Base-by-base conservation (phyloP, 2,797 vertebrate species). In the Spondyliosoma cantharus region DNA sequence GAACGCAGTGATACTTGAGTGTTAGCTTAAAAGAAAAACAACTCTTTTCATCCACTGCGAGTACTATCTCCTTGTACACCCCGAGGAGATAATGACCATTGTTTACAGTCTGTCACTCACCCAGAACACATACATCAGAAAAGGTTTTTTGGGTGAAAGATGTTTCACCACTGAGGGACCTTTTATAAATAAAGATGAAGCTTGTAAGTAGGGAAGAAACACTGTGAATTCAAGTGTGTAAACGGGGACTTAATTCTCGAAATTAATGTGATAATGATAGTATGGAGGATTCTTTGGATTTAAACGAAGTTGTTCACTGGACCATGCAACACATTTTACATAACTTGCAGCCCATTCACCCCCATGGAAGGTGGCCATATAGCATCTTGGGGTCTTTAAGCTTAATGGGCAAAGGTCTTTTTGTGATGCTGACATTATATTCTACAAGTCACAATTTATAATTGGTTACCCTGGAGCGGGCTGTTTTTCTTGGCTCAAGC, bases 31-130 rank as follows among this genome's bases (percentile, higher is more conserved):
- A 59, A 11, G 9, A 37, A 37, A 37, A 37, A 37, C 37, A 75
- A 54, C 9, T 56, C 19, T 71, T 85, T 87, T 80, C 66, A 58
- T 87, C 50, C 56, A 11, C 17, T 66, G 46, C 45, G 29, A n/a
- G 48, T 22, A 25, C 50, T 72, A n/a, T 64, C n/a, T 72, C 58
- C 54, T 42, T 17, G 20, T 66, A 19, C 5, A 0, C 32, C 52
- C 43, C 24, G 29, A 45, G 57, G 46, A 78, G 50, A 82, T 78
- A 86, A 83, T 86, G 73, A 72, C 59, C 63, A 13, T 24, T 74
- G 24, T 83, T 90, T 87, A 68, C 60, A 74, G 46, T 46, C 45
- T 63, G 65, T 29, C 56, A 84, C 37, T 85, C 49, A 57, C 73
- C 48, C 50, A 14, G 32, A 77, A 72, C 67, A 16, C 29, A 53